phyloP scores from a whole-genome alignment of 2,113 vertebrate species.

The Rhinichthys klamathensis region DNA sequence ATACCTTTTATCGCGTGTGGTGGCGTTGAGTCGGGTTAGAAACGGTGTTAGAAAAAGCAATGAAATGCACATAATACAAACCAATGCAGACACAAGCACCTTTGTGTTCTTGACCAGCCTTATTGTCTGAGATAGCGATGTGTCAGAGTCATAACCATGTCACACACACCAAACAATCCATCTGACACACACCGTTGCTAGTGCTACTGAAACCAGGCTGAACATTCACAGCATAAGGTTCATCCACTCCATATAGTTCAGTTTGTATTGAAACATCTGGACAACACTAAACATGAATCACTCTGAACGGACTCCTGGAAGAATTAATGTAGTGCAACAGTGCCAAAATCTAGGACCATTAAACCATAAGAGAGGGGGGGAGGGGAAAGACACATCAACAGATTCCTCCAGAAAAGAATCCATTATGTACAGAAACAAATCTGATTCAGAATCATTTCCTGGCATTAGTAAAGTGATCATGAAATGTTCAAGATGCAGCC shows the following conservation, averaged over 20 bases:
- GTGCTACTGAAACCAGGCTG: constrained; percentile 23
- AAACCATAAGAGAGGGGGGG: not conserved
- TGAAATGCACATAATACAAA: constrained; percentile 3
- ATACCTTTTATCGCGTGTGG: too few species aligned
- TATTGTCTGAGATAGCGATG: not conserved
- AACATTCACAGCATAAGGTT: constrained; percentile 28
- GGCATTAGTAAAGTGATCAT: constrained; percentile 18
- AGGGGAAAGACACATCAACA: not conserved
- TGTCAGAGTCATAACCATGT: constrained; percentile 24
- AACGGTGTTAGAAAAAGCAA: not conserved
- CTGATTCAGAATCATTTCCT: not conserved
- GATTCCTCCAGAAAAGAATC: not conserved
- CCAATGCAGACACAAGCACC: not conserved
- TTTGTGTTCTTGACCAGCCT: not conserved
- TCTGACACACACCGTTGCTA: not conserved
- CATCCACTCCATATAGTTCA: not conserved
- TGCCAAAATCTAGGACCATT: not conserved
- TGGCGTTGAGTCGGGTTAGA: too few species aligned
- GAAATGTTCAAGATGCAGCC: constrained; percentile 15
- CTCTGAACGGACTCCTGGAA: not conserved
- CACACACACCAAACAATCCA: constrained; percentile 35
- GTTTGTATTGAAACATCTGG: constrained; percentile 18
- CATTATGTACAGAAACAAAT: not conserved
- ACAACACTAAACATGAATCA: not conserved
- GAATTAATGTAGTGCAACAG: not conserved